Base-by-base conservation (phyloP, 2,113 vertebrate species). In the Danionella cerebrum region DNA sequence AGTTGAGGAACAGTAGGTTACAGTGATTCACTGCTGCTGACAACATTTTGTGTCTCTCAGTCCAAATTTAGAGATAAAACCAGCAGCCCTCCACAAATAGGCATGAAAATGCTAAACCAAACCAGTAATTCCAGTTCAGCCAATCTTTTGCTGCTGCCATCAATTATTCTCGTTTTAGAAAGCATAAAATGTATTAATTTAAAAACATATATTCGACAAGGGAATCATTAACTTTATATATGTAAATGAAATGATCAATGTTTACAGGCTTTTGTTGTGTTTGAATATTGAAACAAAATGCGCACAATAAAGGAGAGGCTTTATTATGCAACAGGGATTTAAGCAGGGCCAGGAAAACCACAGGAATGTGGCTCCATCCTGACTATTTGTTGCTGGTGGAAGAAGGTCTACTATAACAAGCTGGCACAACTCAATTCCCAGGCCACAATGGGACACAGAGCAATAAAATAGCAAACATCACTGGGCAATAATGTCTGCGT, bases 321-420 rank as follows among this genome's bases (percentile, higher is more conserved):
- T 18, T 16, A 51, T 73, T 75, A 75, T 44, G 67, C 50, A 76
- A 71, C 9, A 10, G 8, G 18, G 29, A 24, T 70, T 25, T 62
- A 75, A 8, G 38, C 53, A 67, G 48, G 33, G 6, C 44, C 21
- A 63, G 41, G 24, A 25, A 47, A 18, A 12, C 29, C 19, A 24
- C 22, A 51, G 42, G 57, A 71, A 72, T n/a, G 21, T 16, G 25
- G 2, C 53, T 36, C 42, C 33, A 24, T 44, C 3, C 3, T 14
- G 31, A 38, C 57, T 51, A 55, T 74, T 71, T 13, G n/a, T 7
- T 35, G 38, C 7, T 53, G 29, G 57, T 25, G 38, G 19, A 22
- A 13, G 22, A 39, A 48, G 10, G 35, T 58, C 21, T 11, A 21
- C 22, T 57, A 58, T 65, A 27, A 45, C 24, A 25, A 12, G 29